These are phyloP conservation scores for Allygus modestus DNA, from an alignment of 2,888 invertebrate genomes.

Conservation along the genomic window DNA sequence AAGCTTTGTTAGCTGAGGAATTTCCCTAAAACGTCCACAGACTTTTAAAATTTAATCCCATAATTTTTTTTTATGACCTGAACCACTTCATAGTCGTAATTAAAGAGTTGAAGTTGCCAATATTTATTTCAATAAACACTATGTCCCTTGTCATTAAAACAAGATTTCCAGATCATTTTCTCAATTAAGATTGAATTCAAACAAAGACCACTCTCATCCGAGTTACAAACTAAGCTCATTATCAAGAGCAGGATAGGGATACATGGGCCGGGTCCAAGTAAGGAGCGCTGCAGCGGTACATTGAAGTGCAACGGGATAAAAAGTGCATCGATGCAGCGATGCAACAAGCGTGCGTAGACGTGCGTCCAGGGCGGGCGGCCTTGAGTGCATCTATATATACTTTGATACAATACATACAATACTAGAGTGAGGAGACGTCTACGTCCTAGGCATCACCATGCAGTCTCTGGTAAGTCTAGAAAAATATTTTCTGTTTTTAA, in stretches of 20 bases:
- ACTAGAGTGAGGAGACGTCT: conserved; percentile 4
- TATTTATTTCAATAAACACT: too few relatives aligned
- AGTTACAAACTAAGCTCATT: too few relatives aligned
- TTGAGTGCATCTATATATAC: conserved; percentile 55
- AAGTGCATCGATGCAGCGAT: conserved; percentile 21
- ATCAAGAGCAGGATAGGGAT: neutral
- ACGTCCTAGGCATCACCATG: conserved; percentile 13
- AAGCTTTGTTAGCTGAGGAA: too few relatives aligned
- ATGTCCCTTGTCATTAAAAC: too few relatives aligned
- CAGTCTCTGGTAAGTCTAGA: conserved; percentile 24
- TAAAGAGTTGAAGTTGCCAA: too few relatives aligned
- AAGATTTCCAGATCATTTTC: too few relatives aligned
- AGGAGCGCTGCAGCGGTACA: conserved; percentile 3
- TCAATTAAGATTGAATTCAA: too few relatives aligned
- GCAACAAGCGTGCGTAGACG: conserved; percentile 62
- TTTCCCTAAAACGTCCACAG: too few relatives aligned
- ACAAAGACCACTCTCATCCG: too few relatives aligned
- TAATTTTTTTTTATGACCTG: too few relatives aligned
- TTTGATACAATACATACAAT: conserved; percentile 36
- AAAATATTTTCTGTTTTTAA: neutral
- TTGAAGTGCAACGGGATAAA: conserved; percentile 7
- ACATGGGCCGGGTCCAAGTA: conserved; percentile 13
- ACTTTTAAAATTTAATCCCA: too few relatives aligned
- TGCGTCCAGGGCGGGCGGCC: conserved; percentile 41
- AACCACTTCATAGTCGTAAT: too few relatives aligned